Conservation (phyloP, 2,888 invertebrate genomes). For the Polydrusus tereticollis region DNA sequence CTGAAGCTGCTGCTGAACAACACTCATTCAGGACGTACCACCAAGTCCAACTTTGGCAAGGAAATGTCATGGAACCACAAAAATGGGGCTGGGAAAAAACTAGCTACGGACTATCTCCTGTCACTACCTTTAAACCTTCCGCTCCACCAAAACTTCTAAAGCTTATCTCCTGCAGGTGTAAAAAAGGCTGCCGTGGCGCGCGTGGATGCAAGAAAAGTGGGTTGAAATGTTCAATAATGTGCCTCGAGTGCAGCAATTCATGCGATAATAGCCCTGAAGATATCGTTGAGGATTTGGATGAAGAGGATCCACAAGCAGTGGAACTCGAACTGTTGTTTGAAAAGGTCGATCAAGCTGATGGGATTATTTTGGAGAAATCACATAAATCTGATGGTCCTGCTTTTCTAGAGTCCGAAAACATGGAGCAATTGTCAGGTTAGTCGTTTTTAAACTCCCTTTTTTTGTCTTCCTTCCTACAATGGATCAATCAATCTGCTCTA, state of each 20-base stretch:
- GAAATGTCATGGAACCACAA: slow-evolving; percentile 7
- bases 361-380: no score
- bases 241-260: slow-evolving; percentile 33
- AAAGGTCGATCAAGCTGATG: no score
- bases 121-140: background rate
- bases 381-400: no score
- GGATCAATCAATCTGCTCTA: no score
- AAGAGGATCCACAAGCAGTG: no score
- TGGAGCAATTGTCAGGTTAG: no score
- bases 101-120: background rate
- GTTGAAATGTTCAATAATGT: slow-evolving; percentile 17
- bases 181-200: slow-evolving; percentile 5
- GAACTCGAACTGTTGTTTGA: no score
- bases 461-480: no score
- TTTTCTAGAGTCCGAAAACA: no score
- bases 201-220: slow-evolving; percentile 27
- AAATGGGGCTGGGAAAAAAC: slow-evolving; percentile 19
- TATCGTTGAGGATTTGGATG: no score
- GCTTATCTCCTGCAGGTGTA: slow-evolving; percentile 22
- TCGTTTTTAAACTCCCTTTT: no score
- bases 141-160: slow-evolving; percentile 25
- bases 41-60: slow-evolving; percentile 26
- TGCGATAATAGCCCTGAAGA: slow-evolving; percentile 43
- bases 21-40: slow-evolving; percentile 21
- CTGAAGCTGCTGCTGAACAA: slow-evolving; percentile 13